Base-by-base conservation (phyloP, 1,140 invertebrate genomes). In the Drosophila subobscura region DNA sequence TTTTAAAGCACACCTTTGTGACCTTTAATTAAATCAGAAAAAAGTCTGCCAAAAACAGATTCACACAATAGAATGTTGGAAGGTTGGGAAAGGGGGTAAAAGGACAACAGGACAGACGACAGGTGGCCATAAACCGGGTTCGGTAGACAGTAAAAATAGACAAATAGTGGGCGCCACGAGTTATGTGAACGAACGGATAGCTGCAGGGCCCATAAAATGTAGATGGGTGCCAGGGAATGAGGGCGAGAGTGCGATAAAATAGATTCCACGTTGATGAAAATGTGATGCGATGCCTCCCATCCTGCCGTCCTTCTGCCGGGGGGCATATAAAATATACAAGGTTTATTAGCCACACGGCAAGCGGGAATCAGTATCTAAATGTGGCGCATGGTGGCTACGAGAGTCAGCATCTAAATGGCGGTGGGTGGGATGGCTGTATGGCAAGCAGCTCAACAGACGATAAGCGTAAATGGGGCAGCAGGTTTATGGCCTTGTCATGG, bases 181-280 rank as follows among this genome's bases (percentile, higher is more conserved):
- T 74, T 73, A 74, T 66, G 70, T 65, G 72, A 74, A 72, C 22
- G 44, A 57, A 37, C 51, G 65, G 53, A 74, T 73, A 74, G 70
- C 70, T 74, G 72, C 72, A 57, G 20, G 59, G 44, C 52, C 55
- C 73, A 74, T 74, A 74, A 74, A 74, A 74, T 73, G 70, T 74
- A 74, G 71, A 74, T 73, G 70, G 47, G 70, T 44, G 44, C 44
- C 50, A 44, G 16, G 4, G 37, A 44, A 27, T 47, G 51, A 33
- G 45, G 23, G 22, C 37, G 33, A 44, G 25, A 56, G 45, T 55
- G 57, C 56, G 55, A 72, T 72, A 72, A 72, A 72, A 60, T 20
- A 47, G 56, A 72, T 46, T 41, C 55, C 25, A 10, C n/a, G 40
- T 63, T 73, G 68, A 73, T 61, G 57, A 72, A 73, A 72, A 63